A percentile compares a stretch with the other conserved stretches of the same genome.
These are phyloP conservation scores for Coboldia fuscipes DNA, from an alignment of 1,140 invertebrate species.

Conservation along the genomic window DNA sequence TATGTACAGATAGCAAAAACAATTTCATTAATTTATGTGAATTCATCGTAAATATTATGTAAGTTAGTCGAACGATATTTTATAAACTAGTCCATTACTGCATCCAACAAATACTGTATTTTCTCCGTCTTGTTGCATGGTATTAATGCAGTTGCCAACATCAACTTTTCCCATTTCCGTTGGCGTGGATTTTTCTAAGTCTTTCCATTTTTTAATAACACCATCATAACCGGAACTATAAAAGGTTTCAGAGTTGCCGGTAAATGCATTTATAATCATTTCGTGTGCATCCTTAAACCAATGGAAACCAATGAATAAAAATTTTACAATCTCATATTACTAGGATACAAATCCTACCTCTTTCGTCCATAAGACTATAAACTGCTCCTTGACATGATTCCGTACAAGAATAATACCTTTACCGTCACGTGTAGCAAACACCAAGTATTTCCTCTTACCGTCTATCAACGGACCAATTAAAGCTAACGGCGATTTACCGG, in stretches of 20 bases:
- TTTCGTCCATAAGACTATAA: constrained; percentile 9
- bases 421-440: constrained; percentile 15
- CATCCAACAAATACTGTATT: constrained; percentile 11
- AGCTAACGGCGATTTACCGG: constrained; percentile 13
- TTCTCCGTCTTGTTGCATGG: constrained; percentile 11
- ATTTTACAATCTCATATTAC: no score
- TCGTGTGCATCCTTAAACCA: constrained; percentile 13
- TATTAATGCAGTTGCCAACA: constrained; percentile 13
- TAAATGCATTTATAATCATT: constrained; percentile 14
- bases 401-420: constrained; percentile 13
- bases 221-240: constrained; percentile 18
- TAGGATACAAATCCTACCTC: constrained; percentile 1
- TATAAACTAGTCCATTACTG: constrained; percentile 12
- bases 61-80: no score
- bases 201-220: constrained; percentile 16
- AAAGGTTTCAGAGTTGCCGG: constrained; percentile 8
- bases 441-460: constrained; percentile 9
- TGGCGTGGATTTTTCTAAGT: constrained; percentile 9
- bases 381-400: constrained; percentile 11
- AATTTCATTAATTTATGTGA: no score
- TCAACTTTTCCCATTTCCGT: constrained; percentile 11
- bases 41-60: no score
- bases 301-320: not conserved
- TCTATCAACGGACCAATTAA: constrained; percentile 11
- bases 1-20: no score